Percentiles rank a stretch among this genome's conserved stretches.
Conservation (phyloP, 2,888 invertebrate species). For the Parochlus steinenii region DNA sequence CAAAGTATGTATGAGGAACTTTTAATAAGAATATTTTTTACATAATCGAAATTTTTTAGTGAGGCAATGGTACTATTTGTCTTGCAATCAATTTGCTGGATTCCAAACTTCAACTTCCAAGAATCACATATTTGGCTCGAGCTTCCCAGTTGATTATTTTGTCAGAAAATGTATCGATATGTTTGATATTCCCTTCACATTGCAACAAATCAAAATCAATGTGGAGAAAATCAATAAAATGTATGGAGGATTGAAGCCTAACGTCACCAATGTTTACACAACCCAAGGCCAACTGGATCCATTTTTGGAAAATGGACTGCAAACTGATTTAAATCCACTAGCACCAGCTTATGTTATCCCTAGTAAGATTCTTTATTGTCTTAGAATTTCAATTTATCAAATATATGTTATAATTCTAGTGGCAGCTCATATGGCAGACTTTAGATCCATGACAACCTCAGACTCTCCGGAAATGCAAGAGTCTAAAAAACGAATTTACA, state of each 20-base stretch:
- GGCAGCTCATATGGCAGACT: constrained; percentile 25
- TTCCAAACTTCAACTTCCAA: constrained; percentile 46
- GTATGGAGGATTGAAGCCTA: constrained; percentile 32
- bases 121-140: constrained; percentile 38
- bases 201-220: not conserved
- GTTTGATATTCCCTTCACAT: constrained; percentile 18
- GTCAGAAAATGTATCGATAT: constrained; percentile 21
- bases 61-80: constrained; percentile 59
- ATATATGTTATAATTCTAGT: too few species aligned
- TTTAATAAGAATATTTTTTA: not conserved
- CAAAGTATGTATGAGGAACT: not conserved
- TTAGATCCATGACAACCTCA: constrained; percentile 19
- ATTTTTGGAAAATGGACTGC: constrained; percentile 35
- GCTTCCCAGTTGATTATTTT: constrained; percentile 33
- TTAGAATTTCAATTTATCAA: too few species aligned
- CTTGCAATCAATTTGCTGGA: constrained; percentile 64
- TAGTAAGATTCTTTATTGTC: too few species aligned
- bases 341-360: constrained; percentile 21
- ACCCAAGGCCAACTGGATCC: constrained; percentile 40
- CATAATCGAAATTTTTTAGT: constrained; percentile 28
- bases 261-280: constrained; percentile 34
- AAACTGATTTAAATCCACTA: constrained; percentile 19
- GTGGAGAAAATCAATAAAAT: constrained; percentile 28
- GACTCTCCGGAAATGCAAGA: constrained; percentile 24
- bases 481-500: constrained; percentile 20